phyloP scores from a whole-genome alignment of 35 echinoderm and acorn worm species.

The Acanthaster planci region DNA sequence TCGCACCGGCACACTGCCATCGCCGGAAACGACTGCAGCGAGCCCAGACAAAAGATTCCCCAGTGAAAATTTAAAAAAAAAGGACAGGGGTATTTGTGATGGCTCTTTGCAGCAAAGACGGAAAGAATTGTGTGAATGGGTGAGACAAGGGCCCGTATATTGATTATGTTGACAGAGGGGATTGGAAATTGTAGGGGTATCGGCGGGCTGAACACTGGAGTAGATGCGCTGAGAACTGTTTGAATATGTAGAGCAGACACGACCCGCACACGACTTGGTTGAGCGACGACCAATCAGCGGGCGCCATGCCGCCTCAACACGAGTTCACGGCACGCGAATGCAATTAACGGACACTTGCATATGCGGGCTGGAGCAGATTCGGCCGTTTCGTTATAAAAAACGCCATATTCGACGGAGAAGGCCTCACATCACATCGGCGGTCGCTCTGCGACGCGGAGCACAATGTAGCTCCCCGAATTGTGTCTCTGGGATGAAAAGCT shows the following conservation, averaged over 20 bases:
- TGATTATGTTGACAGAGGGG: constrained; percentile 28
- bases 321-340: neutral
- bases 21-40: too few species aligned
- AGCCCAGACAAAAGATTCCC: constrained; percentile 14
- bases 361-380: neutral
- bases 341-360: constrained; percentile 14
- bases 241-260: constrained; percentile 12
- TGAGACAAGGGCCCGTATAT: neutral
- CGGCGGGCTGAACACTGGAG: neutral
- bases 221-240: neutral
- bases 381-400: neutral
- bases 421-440: neutral
- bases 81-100: too few species aligned
- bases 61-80: neutral
- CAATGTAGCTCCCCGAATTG: neutral
- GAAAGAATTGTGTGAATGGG: too few species aligned
- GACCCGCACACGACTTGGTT: neutral
- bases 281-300: neutral
- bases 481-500: neutral
- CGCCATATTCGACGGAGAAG: neutral
- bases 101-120: too few species aligned
- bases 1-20: neutral
- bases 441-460: neutral
- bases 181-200: neutral
- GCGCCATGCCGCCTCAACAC: neutral